These are phyloP conservation scores for Gadopsis marmoratus DNA, from an alignment of 2,797 vertebrate species.

Conservation along the genomic window DNA sequence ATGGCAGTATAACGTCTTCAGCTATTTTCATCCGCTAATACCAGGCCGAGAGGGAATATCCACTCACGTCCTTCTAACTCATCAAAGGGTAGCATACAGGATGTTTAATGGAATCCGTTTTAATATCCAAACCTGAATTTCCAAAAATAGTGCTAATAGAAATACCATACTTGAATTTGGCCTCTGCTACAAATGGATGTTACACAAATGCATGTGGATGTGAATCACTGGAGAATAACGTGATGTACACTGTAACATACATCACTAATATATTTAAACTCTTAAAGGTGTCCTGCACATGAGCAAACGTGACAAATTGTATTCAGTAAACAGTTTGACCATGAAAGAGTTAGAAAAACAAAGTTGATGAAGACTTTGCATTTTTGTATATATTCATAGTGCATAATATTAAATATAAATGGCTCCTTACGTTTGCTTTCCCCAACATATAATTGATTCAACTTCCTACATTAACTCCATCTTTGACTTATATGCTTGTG, in stretches of 20 bases:
- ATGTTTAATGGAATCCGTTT: not conserved
- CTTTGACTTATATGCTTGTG: constrained; percentile 27
- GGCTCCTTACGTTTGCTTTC: not conserved
- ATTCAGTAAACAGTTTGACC: not conserved
- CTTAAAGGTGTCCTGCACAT: constrained; percentile 10
- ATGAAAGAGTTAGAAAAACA: not conserved
- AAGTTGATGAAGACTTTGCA: constrained; percentile 19
- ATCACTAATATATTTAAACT: not conserved
- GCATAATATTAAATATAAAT: constrained; percentile 24
- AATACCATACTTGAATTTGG: no score
- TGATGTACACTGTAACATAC: not conserved
- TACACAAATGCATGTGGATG: not conserved
- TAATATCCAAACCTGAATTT: not conserved
- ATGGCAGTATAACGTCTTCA: not conserved
- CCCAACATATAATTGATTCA: constrained; percentile 24
- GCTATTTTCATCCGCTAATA: not conserved
- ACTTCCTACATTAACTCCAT: constrained; percentile 20
- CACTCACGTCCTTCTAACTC: not conserved
- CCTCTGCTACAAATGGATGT: no score
- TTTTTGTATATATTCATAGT: constrained; percentile 26
- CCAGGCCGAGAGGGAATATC: not conserved
- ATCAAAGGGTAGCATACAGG: not conserved
- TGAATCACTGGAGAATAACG: not conserved
- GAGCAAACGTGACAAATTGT: not conserved
- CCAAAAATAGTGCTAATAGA: no score